Evolutionary conservation across 2,797 vertebrate genomes (phyloP), one percentile per base, ranked within the genome.

Genomic region (Loriculus beryllinus): DNA sequence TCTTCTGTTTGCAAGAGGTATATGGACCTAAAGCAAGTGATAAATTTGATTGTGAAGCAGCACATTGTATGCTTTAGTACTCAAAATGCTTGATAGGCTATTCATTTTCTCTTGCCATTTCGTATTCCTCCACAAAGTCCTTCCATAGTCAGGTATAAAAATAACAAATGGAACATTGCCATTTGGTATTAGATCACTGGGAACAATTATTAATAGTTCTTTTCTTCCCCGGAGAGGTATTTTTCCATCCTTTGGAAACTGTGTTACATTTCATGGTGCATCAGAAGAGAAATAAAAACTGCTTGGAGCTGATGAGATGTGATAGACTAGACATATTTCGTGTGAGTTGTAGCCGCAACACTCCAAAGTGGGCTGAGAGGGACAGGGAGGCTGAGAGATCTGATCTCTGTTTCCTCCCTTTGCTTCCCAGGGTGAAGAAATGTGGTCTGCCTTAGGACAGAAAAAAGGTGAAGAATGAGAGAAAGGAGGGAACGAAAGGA

Each of bases 191-290:
- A 75, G 62, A 81, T 92, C 52, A 79, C 28, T 22, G 48, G n/a
- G n/a, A 93, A 77, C 59, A 60, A 6, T 86, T 90, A 84, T 89
- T 91, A 92, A 82, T 80, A 74, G 68, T 33, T 29, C 45, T 88
- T 74, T 74, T 90, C 54, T 88, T 90, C 75, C 37, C 65, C 0
- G 0, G 51, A 84, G 82, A 92, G 79, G 31, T 82, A 28, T 87
- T 72, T 83, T 91, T 86, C 33, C 29, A 49, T 68, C 54, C 45
- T 76, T 84, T 84, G 68, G 71, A 92, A 63, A 25, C 20, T 49
- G 26, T 2, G 1, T 51, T 86, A 83, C 12, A 0, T 80, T 90
- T 7, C 1, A 52, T 12, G 7, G 28, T 43, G 25, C 52, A 52
- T 83, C 56, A 65, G 56, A 65, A 81, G 23, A 78, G n/a, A 68